Evolutionary conservation across 2,113 vertebrate species (phyloP), one percentile per base, ranked within the genome.

Genomic region (Poeciliopsis turrubarensis): DNA sequence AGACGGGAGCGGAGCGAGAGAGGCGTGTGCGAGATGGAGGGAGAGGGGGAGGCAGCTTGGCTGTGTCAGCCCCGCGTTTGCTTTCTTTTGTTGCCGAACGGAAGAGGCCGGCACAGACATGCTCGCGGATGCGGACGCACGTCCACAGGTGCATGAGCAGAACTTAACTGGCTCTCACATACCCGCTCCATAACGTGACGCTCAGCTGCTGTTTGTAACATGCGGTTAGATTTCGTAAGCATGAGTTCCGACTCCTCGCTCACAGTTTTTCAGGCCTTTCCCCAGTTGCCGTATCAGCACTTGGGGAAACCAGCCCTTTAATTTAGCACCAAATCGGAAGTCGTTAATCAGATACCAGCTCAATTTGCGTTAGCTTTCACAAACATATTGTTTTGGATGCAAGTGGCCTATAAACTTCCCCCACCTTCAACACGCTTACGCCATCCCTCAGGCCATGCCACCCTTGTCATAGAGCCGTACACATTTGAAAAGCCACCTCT

Each of bases 61-160:
- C 85, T 91, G 81, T 92, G 90, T 92, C 89, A 91, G 25, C 79
- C 86, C 86, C 73, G 67, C 89, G 87, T 90, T 92, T 92, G 87
- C 84, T 89, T 83, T 89, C 88, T 92, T 29, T 92, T 93, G 91
- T 91, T 86, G 81, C 75, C 47, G 73, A 64, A 82, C 82, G 77
- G 79, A 77, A 85, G 78, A 82, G 80, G 87, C 76, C 85, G n/a
- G 27, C 37, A 60, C 25, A 73, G 41, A 60, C 67, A 60, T 70
- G 67, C 37, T 63, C 41, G 63, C 41, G 63, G 47, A 64, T 32
- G 57, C 66, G 75, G 44, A 41, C 66, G 47, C 68, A 76, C 71
- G 39, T 57, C n/a, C 47, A 72, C 60, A 75, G 37, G 70, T 63
- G 51, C 54, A 70, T 17, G 27, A 32, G 32, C 37, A n/a, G 17